Evolutionary conservation across 2,888 invertebrate genomes (phyloP).

Genomic region (Pandemis corylana): DNA sequence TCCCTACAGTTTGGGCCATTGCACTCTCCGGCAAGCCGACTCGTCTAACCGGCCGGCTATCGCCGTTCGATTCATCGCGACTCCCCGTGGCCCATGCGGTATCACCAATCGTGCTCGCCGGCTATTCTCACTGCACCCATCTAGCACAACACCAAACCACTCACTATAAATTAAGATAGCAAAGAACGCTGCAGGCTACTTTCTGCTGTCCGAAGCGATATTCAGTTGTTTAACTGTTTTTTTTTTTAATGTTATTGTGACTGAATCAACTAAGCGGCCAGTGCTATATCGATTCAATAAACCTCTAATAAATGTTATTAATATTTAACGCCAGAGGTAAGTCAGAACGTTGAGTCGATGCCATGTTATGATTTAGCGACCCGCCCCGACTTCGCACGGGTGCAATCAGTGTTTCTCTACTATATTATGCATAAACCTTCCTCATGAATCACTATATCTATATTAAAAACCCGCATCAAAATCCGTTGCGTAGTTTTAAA

Average conservation of each 20-base stretch:
- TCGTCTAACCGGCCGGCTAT: conserved; percentile 83
- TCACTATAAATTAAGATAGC: conserved; percentile 23
- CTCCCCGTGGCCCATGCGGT: conserved; percentile 70
- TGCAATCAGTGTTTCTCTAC: too few relatives aligned
- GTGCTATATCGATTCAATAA: too few relatives aligned
- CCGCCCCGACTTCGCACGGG: too few relatives aligned
- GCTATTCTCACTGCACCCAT: conserved; percentile 61
- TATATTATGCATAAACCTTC: too few relatives aligned
- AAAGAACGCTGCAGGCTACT: conserved; percentile 2
- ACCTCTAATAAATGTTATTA: too few relatives aligned
- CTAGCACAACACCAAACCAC: conserved; percentile 35
- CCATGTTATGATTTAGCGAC: too few relatives aligned
- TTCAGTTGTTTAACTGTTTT: background rate
- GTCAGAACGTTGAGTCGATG: too few relatives aligned
- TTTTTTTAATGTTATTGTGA: background rate
- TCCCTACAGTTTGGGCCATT: conserved; percentile 83
- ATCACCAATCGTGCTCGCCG: conserved; percentile 76
- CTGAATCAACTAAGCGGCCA: too few relatives aligned
- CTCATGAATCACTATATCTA: too few relatives aligned
- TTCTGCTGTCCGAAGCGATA: conserved; percentile 4
- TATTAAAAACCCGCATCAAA: too few relatives aligned
- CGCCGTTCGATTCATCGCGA: conserved; percentile 79
- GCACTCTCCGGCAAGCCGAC: conserved; percentile 70
- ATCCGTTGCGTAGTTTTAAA: too few relatives aligned
- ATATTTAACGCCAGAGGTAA: too few relatives aligned